Conservation (phyloP, 2,113 vertebrate species). For the Rostratula benghalensis region DNA sequence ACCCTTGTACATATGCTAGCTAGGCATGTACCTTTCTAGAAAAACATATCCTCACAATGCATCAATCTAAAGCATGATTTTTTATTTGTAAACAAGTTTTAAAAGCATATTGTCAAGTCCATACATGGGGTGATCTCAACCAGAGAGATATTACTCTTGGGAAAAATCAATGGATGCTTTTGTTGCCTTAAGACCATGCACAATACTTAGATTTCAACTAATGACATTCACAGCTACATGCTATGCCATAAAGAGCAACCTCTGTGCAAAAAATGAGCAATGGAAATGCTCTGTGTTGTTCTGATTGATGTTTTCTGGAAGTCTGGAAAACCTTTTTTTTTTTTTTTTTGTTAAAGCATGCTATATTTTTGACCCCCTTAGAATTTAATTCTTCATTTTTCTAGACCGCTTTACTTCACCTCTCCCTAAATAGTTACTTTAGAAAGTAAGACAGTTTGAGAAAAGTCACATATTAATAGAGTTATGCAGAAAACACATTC, state of each 20-base stretch:
- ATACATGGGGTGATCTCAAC: not conserved
- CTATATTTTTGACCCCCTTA: not conserved
- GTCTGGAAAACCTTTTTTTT: not conserved
- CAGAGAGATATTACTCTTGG: not conserved
- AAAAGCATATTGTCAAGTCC: not conserved
- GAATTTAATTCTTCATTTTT: not conserved
- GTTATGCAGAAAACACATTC: not conserved
- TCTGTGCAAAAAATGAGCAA: not conserved
- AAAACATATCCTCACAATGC: not conserved
- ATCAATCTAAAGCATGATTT: not conserved
- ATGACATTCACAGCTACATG: not conserved
- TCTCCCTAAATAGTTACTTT: not conserved
- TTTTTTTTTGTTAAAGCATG: not conserved
- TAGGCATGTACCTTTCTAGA: not conserved
- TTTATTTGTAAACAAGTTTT: not conserved
- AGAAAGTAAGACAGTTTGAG: not conserved
- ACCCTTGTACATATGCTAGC: not conserved
- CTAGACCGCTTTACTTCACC: not conserved
- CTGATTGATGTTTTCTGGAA: not conserved
- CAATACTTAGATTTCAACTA: not conserved
- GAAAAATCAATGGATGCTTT: not conserved
- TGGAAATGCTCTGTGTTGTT: not conserved
- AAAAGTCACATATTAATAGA: not conserved
- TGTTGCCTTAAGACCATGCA: not conserved
- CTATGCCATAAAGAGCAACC: not conserved